Conservation (phyloP, 2,797 vertebrate species). For the Cryptoblepharus egeriae region DNA sequence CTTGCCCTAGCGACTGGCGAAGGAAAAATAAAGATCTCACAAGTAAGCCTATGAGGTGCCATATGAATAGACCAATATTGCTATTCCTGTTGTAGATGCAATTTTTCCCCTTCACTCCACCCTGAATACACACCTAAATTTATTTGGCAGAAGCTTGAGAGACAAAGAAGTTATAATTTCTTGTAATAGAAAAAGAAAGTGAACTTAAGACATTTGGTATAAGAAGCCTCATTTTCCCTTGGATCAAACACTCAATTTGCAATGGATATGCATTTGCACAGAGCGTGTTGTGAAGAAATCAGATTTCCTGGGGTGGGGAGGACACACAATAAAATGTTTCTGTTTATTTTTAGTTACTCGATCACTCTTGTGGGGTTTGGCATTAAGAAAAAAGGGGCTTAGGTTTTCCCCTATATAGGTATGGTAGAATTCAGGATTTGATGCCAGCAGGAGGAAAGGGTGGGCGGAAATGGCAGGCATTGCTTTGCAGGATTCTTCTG, state of each 20-base stretch:
- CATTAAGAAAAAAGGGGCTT: not conserved
- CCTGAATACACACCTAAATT: too few relatives aligned
- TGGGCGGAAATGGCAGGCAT: not conserved
- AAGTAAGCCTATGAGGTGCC: too few relatives aligned
- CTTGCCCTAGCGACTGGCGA: too few relatives aligned
- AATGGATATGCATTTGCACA: not conserved
- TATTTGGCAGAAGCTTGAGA: not conserved
- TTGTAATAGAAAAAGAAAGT: not conserved
- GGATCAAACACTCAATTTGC: not conserved
- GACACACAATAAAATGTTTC: not conserved
- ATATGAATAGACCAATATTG: too few relatives aligned
- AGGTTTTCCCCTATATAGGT: not conserved
- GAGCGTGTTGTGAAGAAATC: not conserved
- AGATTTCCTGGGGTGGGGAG: not conserved
- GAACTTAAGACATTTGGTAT: not conserved
- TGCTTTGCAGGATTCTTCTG: slow-evolving; percentile 11
- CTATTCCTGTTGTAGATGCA: too few relatives aligned
- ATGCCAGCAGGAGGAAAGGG: not conserved
- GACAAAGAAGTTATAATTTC: not conserved
- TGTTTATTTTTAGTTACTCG: not conserved
- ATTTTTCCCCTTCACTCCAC: too few relatives aligned
- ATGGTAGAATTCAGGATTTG: not conserved
- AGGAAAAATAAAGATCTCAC: too few relatives aligned
- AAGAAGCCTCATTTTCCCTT: not conserved
- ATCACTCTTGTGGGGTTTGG: not conserved